phyloP scores from a whole-genome alignment of 2,888 invertebrate genomes.

The Ectobius pallidus region DNA sequence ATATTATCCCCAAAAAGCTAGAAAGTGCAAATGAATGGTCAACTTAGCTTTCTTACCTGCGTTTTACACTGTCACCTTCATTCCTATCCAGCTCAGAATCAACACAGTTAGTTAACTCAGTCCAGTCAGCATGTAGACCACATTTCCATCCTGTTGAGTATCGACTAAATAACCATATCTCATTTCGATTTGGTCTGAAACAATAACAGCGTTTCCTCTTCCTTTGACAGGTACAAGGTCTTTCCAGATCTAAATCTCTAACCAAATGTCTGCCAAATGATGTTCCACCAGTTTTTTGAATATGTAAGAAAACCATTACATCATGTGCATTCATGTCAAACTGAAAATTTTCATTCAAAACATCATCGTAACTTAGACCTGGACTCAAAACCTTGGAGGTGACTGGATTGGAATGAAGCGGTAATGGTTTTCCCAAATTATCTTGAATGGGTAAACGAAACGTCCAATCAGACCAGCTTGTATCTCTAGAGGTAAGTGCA shows the following conservation, averaged over 20 bases:
- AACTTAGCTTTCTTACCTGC: conserved; percentile 61
- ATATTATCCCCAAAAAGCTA: too few species aligned
- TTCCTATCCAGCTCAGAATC: conserved; percentile 89
- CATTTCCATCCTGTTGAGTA: conserved; percentile 98
- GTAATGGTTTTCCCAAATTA: conserved; percentile 61
- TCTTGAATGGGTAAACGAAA: conserved; percentile 54
- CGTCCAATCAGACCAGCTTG: conserved; percentile 49
- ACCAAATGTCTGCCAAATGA: conserved; percentile 96
- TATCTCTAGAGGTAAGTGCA: conserved; percentile 47
- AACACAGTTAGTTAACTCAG: conserved; percentile 92
- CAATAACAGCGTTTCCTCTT: conserved; percentile 89
- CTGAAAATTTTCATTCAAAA: conserved; percentile 83
- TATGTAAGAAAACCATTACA: conserved; percentile 97
- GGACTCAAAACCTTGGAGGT: conserved; percentile 50
- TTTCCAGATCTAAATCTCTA: conserved; percentile 88
- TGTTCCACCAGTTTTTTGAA: conserved; percentile 99
- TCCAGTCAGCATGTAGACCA: conserved; percentile 98
- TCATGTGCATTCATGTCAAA: conserved; percentile 93
- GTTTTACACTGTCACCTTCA: conserved; percentile 79
- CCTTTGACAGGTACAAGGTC: conserved; percentile 92
- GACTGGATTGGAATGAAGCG: conserved; percentile 46
- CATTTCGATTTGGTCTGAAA: conserved; percentile 89
- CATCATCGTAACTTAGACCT: conserved; percentile 83
- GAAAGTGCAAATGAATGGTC: too few species aligned
- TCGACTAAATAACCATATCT: conserved; percentile 97